Conservation (phyloP, 2,888 invertebrate genomes). For the Carabus problematicus region DNA sequence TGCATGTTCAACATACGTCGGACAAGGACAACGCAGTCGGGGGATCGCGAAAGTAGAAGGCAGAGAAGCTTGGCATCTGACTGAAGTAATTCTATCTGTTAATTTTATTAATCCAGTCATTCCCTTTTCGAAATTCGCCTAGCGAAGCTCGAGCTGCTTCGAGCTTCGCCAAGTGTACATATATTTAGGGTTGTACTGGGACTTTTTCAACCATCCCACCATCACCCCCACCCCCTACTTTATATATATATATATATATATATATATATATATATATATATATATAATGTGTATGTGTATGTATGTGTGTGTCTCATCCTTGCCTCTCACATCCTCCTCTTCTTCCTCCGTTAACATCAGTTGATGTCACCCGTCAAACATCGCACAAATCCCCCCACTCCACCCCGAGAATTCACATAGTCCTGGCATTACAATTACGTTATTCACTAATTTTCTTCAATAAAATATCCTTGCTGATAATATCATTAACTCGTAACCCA, state of each 20-base stretch:
- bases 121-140: constrained; percentile 36
- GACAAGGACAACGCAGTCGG: constrained; percentile 42
- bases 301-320: constrained; percentile 11
- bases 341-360: constrained; percentile 1
- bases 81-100: constrained; percentile 57
- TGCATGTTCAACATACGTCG: constrained; percentile 24
- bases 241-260: too few species aligned
- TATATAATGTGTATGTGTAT: too few species aligned
- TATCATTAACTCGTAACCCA: neutral
- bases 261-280: too few species aligned
- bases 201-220: constrained; percentile 33
- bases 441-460: too few species aligned
- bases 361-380: constrained; percentile 16
- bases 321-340: constrained; percentile 11
- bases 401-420: too few species aligned
- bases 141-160: constrained; percentile 16
- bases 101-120: constrained; percentile 56
- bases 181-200: constrained; percentile 42
- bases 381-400: neutral
- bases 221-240: constrained; percentile 6
- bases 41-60: constrained; percentile 48
- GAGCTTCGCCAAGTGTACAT: constrained; percentile 26
- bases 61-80: constrained; percentile 50
- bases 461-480: neutral
- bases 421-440: too few species aligned